phyloP scores from a whole-genome alignment of 1,140 invertebrate species.

The Tetragnatha versicolor region DNA sequence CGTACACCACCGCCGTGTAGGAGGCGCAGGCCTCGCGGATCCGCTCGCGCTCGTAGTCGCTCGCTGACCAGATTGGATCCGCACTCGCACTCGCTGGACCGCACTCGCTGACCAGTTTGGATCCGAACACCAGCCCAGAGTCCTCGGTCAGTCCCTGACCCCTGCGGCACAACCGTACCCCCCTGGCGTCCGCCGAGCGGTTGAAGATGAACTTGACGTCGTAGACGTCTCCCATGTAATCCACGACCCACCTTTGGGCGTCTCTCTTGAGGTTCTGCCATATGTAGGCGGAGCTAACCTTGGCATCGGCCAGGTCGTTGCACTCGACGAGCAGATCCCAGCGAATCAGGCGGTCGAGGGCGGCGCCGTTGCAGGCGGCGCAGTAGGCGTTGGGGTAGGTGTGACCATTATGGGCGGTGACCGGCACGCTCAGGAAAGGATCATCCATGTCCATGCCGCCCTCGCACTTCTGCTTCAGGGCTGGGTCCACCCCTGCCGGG shows the following conservation, averaged over 20 bases:
- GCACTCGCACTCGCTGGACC: no score
- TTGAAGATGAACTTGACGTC: not conserved
- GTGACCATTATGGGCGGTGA: slow-evolving; percentile 64
- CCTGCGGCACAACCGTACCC: not conserved
- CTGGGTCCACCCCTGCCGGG: no score
- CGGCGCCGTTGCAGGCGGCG: slow-evolving; percentile 66
- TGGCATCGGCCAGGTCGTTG: not conserved
- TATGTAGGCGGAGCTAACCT: not conserved
- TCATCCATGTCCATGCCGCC: slow-evolving; percentile 57
- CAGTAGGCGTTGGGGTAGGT: slow-evolving; percentile 67
- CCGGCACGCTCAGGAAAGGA: slow-evolving; percentile 64
- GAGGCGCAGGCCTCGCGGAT: not conserved
- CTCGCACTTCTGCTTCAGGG: slow-evolving; percentile 15
- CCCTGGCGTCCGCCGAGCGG: not conserved
- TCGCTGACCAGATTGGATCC: no score
- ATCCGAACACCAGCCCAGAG: no score
- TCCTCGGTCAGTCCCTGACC: not conserved
- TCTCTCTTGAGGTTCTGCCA: not conserved
- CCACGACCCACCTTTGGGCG: not conserved
- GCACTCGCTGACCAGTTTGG: no score
- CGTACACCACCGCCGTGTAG: slow-evolving; percentile 9
- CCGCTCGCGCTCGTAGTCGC: not conserved
- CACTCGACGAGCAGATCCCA: not conserved
- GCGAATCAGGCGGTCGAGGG: not conserved
- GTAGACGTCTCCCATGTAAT: not conserved